Evolutionary conservation across 2,888 invertebrate genomes (phyloP).

Genomic region (Anarsia innoxiella): DNA sequence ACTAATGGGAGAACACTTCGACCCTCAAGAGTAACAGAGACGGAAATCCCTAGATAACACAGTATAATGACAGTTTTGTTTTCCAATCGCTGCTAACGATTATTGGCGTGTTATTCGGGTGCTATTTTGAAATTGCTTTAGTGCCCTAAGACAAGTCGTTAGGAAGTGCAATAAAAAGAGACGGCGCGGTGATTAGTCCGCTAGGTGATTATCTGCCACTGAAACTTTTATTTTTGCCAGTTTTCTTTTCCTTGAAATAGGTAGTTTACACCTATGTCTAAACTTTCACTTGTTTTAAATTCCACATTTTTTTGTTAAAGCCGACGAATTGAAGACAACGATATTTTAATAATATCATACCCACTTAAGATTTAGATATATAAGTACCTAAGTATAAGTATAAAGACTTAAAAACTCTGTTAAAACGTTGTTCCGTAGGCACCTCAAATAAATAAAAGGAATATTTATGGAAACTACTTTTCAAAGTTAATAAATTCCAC

Average conservation of each 20-base stretch:
- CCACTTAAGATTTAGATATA: too few relatives aligned
- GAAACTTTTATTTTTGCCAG: too few relatives aligned
- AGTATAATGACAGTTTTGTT: constrained; percentile 81
- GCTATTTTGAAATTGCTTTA: constrained; percentile 72
- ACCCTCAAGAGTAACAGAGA: constrained; percentile 36
- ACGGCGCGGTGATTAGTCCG: constrained; percentile 44
- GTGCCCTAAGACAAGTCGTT: constrained; percentile 67
- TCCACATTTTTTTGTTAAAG: too few relatives aligned
- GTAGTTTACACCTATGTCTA: too few relatives aligned
- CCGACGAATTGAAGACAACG: too few relatives aligned
- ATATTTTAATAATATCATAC: too few relatives aligned
- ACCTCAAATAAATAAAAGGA: too few relatives aligned
- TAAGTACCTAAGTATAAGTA: too few relatives aligned
- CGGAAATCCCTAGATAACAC: constrained; percentile 51
- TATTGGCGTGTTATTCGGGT: constrained; percentile 79
- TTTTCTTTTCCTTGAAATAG: too few relatives aligned
- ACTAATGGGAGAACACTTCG: constrained; percentile 40
- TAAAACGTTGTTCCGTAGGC: too few relatives aligned
- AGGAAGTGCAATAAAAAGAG: constrained; percentile 63
- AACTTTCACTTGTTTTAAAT: too few relatives aligned
- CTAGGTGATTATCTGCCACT: constrained; percentile 27
- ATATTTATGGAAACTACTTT: constrained; percentile 22
- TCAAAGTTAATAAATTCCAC: constrained; percentile 25
- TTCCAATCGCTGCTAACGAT: constrained; percentile 80
- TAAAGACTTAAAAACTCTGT: too few relatives aligned